A percentile compares a stretch with the other conserved stretches of the same genome.
Conservation (phyloP, 2,888 invertebrate genomes). For the Trachelus iudaicus region DNA sequence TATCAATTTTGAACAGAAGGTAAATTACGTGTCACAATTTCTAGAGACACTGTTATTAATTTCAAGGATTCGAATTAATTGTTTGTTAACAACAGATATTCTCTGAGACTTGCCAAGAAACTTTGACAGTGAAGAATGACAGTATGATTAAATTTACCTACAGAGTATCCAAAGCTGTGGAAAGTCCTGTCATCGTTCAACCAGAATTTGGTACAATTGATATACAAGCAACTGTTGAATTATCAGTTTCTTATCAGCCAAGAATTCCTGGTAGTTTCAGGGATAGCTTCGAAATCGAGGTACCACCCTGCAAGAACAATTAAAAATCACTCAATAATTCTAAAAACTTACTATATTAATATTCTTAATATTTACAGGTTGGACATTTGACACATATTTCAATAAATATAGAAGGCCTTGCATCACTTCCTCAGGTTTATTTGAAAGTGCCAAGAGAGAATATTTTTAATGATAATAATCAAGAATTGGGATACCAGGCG, state of each 20-base stretch:
- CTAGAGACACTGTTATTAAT: background rate
- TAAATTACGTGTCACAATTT: conserved; percentile 29
- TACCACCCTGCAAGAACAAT: conserved; percentile 24
- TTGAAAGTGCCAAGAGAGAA: conserved; percentile 67
- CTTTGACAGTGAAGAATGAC: conserved; percentile 66
- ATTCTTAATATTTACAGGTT: conserved; percentile 67
- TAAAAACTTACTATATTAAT: conserved; percentile 7
- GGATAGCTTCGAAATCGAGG: conserved; percentile 61
- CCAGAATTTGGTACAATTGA: conserved; percentile 60
- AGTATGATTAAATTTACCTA: conserved; percentile 67
- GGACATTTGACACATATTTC: conserved; percentile 69
- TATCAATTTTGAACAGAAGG: conserved; percentile 64
- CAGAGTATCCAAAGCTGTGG: background rate
- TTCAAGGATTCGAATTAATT: background rate
- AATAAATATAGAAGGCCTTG: conserved; percentile 70
- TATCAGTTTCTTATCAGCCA: conserved; percentile 69
- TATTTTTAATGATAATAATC: conserved; percentile 50
- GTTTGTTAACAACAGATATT: conserved; percentile 51
- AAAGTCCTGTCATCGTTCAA: conserved; percentile 25
- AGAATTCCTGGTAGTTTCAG: conserved; percentile 70
- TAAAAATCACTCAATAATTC: conserved; percentile 4
- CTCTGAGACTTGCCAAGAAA: conserved; percentile 52
- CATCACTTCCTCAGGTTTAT: conserved; percentile 72
- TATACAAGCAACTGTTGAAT: conserved; percentile 62
- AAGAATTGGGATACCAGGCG: conserved; percentile 67